phyloP scores from a whole-genome alignment of 2,888 invertebrate species.

The Ypsolopha scabrella region DNA sequence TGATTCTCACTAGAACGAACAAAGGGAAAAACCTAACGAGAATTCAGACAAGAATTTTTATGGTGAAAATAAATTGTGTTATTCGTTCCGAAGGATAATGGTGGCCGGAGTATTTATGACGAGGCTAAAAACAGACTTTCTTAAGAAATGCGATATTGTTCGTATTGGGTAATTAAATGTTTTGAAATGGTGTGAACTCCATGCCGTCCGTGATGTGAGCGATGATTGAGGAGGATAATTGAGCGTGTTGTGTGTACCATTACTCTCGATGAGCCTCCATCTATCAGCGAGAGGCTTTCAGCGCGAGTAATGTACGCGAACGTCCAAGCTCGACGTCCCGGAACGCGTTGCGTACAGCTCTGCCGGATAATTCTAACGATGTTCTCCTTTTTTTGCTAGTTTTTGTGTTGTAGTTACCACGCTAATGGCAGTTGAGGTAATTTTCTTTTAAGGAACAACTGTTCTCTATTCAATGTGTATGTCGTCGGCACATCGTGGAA shows the following conservation, averaged over 20 bases:
- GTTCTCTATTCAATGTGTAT: no score
- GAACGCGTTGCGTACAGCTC: no score
- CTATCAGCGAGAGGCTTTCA: slow-evolving; percentile 46
- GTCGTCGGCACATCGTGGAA: no score
- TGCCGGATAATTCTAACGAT: no score
- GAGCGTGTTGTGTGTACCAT: slow-evolving; percentile 39
- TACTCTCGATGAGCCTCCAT: slow-evolving; percentile 49
- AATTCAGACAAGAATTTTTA: no score
- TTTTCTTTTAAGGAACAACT: no score
- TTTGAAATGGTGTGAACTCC: background rate
- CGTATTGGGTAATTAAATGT: background rate
- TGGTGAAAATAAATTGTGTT: background rate
- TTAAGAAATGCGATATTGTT: background rate
- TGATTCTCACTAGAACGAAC: background rate
- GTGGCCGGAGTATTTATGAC: background rate
- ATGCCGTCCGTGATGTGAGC: background rate
- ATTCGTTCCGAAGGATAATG: background rate
- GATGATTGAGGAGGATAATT: slow-evolving; percentile 20
- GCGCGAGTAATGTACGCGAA: slow-evolving; percentile 38
- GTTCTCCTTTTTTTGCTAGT: no score
- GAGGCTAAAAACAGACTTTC: background rate
- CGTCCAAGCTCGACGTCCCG: slow-evolving; percentile 8
- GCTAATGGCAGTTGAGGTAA: no score
- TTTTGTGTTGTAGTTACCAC: no score
- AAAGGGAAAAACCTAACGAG: background rate